Percentiles rank a stretch among this genome's conserved stretches.
Evolutionary conservation across 2,888 invertebrate species (phyloP).

Genomic region (Platerodrilus igneus): DNA sequence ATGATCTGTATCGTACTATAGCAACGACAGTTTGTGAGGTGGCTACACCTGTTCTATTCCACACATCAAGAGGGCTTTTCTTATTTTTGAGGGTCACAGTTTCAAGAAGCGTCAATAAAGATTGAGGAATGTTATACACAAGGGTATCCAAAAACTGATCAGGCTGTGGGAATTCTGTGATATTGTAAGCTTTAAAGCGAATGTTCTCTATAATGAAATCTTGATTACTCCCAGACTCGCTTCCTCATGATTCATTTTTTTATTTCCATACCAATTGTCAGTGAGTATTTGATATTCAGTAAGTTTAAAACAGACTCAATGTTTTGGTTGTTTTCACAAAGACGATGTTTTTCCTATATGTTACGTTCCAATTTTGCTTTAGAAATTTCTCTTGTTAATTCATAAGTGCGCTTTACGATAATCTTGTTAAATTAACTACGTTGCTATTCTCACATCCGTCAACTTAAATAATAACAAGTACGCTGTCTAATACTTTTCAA

Average conservation of each 20-base stretch:
- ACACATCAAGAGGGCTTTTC: not conserved
- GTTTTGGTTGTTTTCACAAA: too few species aligned
- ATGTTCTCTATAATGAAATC: constrained; percentile 12
- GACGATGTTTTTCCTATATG: too few species aligned
- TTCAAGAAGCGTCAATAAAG: constrained; percentile 2
- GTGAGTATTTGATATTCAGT: constrained; percentile 21
- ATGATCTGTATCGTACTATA: too few species aligned
- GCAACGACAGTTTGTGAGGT: not conserved
- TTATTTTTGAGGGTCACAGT: constrained; percentile 6
- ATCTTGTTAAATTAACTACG: too few species aligned
- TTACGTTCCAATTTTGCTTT: too few species aligned
- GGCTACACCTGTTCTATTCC: not conserved
- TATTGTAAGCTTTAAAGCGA: constrained; percentile 3
- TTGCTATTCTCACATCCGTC: too few species aligned
- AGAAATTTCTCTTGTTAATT: too few species aligned
- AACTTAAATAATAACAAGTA: too few species aligned
- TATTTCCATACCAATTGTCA: constrained; percentile 16
- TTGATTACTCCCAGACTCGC: constrained; percentile 17
- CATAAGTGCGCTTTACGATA: too few species aligned
- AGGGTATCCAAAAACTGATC: constrained; percentile 5
- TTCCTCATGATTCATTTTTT: constrained; percentile 15
- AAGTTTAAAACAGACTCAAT: constrained; percentile 25
- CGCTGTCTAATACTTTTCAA: too few species aligned
- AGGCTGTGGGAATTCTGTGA: constrained; percentile 6
- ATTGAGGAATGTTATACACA: constrained; percentile 2